Percentiles rank a stretch among this genome's conserved stretches.
These are phyloP conservation scores for Ligdia adustata DNA, from an alignment of 2,888 invertebrate genomes.

Conservation along the genomic window DNA sequence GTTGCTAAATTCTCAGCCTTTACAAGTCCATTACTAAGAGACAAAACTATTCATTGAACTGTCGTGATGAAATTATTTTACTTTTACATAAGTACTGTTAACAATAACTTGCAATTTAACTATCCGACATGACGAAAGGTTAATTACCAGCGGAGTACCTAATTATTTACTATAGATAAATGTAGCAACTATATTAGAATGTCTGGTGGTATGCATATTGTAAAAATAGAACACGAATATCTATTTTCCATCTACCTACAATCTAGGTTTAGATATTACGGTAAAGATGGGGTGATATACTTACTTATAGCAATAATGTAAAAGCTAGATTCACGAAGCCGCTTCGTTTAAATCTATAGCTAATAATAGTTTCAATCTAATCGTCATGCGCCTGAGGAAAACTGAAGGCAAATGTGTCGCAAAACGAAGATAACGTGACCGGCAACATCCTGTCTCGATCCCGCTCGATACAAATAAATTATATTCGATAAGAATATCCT, in stretches of 20 bases:
- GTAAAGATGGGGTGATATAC: too few species aligned
- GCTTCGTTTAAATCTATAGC: too few species aligned
- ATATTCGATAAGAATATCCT: slow-evolving; percentile 4
- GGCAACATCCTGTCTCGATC: neutral
- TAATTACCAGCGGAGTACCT: slow-evolving; percentile 4
- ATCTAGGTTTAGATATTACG: too few species aligned
- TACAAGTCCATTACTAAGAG: too few species aligned
- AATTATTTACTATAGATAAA: too few species aligned
- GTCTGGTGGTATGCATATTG: neutral
- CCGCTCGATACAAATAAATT: neutral
- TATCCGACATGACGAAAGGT: slow-evolving; percentile 8
- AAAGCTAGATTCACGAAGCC: too few species aligned
- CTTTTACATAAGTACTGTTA: slow-evolving; percentile 16
- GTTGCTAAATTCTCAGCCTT: too few species aligned
- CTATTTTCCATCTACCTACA: too few species aligned
- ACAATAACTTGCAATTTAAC: slow-evolving; percentile 1
- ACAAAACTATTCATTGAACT: neutral
- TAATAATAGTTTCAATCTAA: too few species aligned
- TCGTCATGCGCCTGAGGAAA: too few species aligned
- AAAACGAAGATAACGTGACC: neutral
- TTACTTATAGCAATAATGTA: too few species aligned
- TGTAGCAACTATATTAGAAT: neutral
- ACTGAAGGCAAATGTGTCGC: too few species aligned
- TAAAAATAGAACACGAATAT: neutral
- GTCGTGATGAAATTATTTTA: slow-evolving; percentile 23